Conservation (phyloP, 2,797 vertebrate species). For the Lepilemur ruficaudatus region DNA sequence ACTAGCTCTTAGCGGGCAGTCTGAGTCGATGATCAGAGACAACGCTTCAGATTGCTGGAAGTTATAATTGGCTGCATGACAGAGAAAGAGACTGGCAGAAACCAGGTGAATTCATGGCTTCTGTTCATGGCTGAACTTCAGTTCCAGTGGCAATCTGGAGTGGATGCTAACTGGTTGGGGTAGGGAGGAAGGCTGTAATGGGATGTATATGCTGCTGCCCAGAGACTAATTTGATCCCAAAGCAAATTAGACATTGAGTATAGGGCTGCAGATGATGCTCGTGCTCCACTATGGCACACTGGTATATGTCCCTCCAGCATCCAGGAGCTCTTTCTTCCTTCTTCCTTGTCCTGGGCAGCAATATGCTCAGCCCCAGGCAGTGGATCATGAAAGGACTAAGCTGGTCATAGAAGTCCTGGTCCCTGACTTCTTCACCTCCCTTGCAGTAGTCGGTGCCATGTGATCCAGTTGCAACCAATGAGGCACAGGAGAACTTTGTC, state of each 20-base stretch:
- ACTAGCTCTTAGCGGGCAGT: background rate
- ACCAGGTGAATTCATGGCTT: background rate
- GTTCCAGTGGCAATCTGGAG: background rate
- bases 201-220: background rate
- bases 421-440: background rate
- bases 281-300: background rate
- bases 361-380: background rate
- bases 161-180: background rate
- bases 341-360: background rate
- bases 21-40: background rate
- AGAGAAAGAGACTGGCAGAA: background rate
- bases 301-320: background rate
- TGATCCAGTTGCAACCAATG: background rate
- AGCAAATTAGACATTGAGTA: background rate
- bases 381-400: background rate
- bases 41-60: background rate
- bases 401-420: background rate
- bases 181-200: background rate
- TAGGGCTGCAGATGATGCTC: background rate
- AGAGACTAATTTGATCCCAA: background rate
- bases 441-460: background rate
- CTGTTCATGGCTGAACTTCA: slow-evolving; percentile 4
- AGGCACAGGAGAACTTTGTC: background rate
- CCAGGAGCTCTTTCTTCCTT: background rate
- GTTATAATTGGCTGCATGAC: background rate